phyloP scores from a whole-genome alignment of 2,797 vertebrate genomes.

The Clarias platycephalus region DNA sequence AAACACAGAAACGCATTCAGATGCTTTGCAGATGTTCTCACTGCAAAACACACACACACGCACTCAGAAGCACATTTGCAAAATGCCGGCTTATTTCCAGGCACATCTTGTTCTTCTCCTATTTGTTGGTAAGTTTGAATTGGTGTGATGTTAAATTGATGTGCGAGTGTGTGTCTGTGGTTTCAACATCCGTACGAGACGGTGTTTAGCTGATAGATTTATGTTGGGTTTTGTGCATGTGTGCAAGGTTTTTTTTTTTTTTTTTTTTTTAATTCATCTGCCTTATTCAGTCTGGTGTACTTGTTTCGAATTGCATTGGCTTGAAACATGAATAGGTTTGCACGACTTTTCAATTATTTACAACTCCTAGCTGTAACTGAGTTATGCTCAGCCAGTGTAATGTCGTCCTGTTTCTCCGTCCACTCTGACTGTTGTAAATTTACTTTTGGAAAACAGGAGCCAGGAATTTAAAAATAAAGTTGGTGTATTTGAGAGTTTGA shows the following conservation, averaged over 20 bases:
- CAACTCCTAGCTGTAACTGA: background rate
- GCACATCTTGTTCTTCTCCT: conserved; percentile 38
- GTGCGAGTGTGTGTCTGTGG: background rate
- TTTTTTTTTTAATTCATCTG: background rate
- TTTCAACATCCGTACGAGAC: background rate
- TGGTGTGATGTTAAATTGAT: background rate
- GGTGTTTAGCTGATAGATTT: background rate
- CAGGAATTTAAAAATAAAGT: background rate
- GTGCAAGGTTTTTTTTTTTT: background rate
- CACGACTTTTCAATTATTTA: background rate
- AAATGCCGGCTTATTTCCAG: conserved; percentile 30
- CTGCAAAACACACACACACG: background rate
- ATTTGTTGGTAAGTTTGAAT: conserved; percentile 48
- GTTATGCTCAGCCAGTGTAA: background rate
- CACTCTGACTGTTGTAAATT: background rate
- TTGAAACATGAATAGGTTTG: background rate
- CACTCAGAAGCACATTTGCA: conserved; percentile 4
- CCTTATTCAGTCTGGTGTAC: background rate
- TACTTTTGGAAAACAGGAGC: background rate
- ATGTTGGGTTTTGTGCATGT: background rate
- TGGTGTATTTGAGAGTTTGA: background rate
- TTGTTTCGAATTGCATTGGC: background rate
- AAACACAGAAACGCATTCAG: background rate
- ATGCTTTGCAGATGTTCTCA: conserved; percentile 23
- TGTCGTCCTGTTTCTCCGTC: background rate